Percentiles rank a stretch among this genome's conserved stretches.
Evolutionary conservation across 2,797 vertebrate genomes (phyloP).

Genomic region (Propithecus deckenii): DNA sequence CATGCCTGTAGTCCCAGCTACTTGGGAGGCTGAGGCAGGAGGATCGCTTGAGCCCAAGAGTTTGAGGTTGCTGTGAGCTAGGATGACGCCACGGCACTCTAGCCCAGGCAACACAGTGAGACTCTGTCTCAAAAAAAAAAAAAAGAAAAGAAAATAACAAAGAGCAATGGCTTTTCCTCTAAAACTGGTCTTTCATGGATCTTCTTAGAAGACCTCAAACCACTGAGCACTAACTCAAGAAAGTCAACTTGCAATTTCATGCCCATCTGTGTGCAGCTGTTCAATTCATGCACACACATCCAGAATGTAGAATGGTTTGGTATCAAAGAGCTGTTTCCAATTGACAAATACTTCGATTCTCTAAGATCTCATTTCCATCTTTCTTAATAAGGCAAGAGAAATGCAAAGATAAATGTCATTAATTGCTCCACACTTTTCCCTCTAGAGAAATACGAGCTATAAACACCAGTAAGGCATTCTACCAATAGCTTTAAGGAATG

Average conservation of each 20-base stretch:
- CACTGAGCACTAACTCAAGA: not conserved
- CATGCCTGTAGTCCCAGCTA: too few species aligned
- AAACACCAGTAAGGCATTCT: not conserved
- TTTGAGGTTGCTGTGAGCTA: too few species aligned
- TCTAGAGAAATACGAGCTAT: not conserved
- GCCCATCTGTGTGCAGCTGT: not conserved
- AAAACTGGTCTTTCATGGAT: not conserved
- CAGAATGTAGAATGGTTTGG: not conserved
- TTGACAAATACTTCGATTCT: not conserved
- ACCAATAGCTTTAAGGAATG: not conserved
- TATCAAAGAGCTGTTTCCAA: not conserved
- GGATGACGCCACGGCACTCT: too few species aligned
- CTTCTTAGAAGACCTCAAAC: constrained; percentile 2
- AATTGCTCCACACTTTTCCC: constrained; percentile 2
- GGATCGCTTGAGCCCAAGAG: too few species aligned
- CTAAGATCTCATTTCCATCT: constrained; percentile 19
- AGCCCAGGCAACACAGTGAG: too few species aligned
- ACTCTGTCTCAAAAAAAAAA: too few species aligned
- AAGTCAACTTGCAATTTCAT: not conserved
- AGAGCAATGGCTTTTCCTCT: not conserved
- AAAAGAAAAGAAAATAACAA: too few species aligned
- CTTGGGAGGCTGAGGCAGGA: too few species aligned
- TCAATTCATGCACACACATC: not conserved
- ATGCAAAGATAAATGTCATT: constrained; percentile 22
- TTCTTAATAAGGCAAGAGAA: constrained; percentile 38